Percentiles rank a stretch among this genome's conserved stretches.
phyloP scores from a whole-genome alignment of 1,140 invertebrate species.

The Trinorchestia longiramus region DNA sequence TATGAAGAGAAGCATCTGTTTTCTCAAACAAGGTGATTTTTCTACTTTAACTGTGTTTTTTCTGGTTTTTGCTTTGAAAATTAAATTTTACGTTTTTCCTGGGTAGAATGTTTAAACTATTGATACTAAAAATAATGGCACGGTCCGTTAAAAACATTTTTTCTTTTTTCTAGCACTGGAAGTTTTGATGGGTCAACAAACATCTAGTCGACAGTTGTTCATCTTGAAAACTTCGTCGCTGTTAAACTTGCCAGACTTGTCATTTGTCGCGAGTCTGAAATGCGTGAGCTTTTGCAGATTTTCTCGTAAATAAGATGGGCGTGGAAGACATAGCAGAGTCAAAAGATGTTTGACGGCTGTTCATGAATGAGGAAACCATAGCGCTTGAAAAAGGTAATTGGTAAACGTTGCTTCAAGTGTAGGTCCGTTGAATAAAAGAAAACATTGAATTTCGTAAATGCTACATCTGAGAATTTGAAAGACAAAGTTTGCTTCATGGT shows the following conservation, averaged over 20 bases:
- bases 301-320: constrained; percentile 42
- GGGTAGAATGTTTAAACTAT: background rate
- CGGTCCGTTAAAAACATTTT: background rate
- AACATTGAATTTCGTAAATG: background rate
- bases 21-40: too few relatives aligned
- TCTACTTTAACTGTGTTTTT: too few relatives aligned
- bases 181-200: background rate
- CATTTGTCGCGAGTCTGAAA: constrained; percentile 11
- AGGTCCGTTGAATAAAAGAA: background rate
- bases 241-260: background rate
- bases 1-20: too few relatives aligned
- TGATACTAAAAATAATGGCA: background rate
- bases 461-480: background rate
- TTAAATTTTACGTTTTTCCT: background rate
- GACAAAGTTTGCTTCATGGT: background rate
- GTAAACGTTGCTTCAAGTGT: background rate
- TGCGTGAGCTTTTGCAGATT: constrained; percentile 3
- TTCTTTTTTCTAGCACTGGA: background rate
- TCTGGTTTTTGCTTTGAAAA: background rate
- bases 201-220: background rate
- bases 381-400: background rate
- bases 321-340: background rate
- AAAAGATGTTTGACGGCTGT: background rate
- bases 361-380: background rate
- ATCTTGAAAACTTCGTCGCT: background rate